These are phyloP conservation scores for Notoglanidium macrostoma DNA, from an alignment of 2,797 vertebrate genomes.

Conservation along the genomic window DNA sequence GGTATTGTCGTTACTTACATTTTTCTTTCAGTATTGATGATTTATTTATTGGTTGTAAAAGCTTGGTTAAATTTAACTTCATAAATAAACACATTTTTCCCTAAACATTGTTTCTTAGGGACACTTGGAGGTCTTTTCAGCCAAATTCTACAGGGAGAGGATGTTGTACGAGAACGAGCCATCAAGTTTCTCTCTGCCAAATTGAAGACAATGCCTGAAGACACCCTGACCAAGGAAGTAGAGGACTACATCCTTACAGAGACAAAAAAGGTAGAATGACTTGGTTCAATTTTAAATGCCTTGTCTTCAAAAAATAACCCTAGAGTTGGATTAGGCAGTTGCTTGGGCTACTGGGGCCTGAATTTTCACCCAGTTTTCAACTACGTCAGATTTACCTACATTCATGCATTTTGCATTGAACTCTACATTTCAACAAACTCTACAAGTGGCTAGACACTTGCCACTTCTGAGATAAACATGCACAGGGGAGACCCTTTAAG, in stretches of 20 bases:
- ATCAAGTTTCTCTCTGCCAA: conserved; percentile 95
- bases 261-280: conserved; percentile 86
- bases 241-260: conserved; percentile 91
- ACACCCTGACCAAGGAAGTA: conserved; percentile 94
- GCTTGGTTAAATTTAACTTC: background rate
- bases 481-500: background rate
- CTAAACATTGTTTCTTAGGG: conserved; percentile 71
- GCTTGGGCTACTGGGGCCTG: background rate
- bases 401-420: background rate
- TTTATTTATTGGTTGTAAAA: too few species aligned
- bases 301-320: background rate
- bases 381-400: background rate
- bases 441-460: background rate
- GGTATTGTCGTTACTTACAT: conserved; percentile 72
- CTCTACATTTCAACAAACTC: background rate
- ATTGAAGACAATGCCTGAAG: conserved; percentile 89
- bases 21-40: background rate
- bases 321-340: background rate
- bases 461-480: background rate
- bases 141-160: conserved; percentile 97
- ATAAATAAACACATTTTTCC: background rate
- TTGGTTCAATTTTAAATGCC: background rate
- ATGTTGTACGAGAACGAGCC: conserved; percentile 92
- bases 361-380: background rate
- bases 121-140: conserved; percentile 95